These are phyloP conservation scores for Caloenas nicobarica DNA, from an alignment of 2,113 vertebrate species.

Conservation along the genomic window DNA sequence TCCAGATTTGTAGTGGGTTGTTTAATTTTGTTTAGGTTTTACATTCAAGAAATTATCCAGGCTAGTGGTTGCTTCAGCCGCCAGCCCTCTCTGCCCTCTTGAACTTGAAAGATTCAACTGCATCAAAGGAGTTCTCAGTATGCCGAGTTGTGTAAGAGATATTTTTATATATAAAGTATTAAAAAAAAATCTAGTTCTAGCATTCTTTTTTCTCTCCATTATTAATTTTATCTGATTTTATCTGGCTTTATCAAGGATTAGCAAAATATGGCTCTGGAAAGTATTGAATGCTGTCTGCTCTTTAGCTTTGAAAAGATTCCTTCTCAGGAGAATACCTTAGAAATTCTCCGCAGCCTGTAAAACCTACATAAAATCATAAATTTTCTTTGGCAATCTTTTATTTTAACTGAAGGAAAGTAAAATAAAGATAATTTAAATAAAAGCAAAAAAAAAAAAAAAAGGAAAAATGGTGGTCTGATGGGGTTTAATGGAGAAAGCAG, in stretches of 20 bases:
- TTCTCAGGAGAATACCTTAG: background rate
- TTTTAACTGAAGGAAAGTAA: background rate
- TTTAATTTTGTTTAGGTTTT: background rate
- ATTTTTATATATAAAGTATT: background rate
- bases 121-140: background rate
- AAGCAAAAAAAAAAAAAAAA: background rate
- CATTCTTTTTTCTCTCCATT: background rate
- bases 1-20: background rate
- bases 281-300: background rate
- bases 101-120: background rate
- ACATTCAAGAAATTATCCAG: background rate
- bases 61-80: background rate
- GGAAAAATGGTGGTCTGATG: background rate
- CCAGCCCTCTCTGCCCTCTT: background rate
- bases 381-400: conserved; percentile 16
- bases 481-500: background rate
- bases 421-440: background rate
- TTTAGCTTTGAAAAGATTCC: background rate
- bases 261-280: background rate
- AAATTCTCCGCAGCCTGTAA: background rate
- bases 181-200: background rate
- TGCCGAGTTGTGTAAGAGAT: background rate
- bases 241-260: background rate
- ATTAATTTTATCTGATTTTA: background rate
- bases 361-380: background rate